These are phyloP conservation scores for Damaliscus lunatus DNA, from an alignment of 2,113 vertebrate species.

Conservation along the genomic window DNA sequence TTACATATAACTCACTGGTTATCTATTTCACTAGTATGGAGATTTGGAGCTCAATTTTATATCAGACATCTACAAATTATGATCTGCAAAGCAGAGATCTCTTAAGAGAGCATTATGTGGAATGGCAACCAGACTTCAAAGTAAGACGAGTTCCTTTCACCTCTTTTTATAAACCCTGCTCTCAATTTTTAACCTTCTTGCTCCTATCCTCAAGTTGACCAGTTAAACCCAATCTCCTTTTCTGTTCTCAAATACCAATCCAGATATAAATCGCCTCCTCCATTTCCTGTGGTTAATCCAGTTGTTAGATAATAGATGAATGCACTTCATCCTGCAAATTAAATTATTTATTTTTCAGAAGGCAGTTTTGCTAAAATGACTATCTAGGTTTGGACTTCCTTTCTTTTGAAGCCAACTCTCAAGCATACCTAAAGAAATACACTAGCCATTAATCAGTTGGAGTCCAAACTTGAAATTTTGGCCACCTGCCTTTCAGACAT, in stretches of 20 bases:
- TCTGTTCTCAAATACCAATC: background rate
- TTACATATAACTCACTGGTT: background rate
- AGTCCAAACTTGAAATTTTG: background rate
- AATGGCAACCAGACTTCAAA: background rate
- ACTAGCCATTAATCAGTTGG: background rate
- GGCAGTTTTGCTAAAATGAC: background rate
- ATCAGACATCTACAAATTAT: background rate
- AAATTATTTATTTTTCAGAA: background rate
- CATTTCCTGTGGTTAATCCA: conserved; percentile 17
- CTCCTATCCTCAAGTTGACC: background rate
- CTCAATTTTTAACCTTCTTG: background rate
- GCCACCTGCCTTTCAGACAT: background rate
- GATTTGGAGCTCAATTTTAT: background rate
- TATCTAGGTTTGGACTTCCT: background rate
- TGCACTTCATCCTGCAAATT: background rate
- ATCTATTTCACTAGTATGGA: background rate
- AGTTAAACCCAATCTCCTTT: background rate
- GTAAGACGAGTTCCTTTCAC: background rate
- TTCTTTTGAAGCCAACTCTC: background rate
- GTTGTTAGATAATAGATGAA: background rate
- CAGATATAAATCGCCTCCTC: background rate
- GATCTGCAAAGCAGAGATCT: background rate
- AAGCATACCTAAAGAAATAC: background rate
- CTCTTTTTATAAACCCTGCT: background rate
- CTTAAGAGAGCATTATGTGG: background rate